Base-by-base conservation (phyloP, 2,888 invertebrate species). In the Apodemia duryi region DNA sequence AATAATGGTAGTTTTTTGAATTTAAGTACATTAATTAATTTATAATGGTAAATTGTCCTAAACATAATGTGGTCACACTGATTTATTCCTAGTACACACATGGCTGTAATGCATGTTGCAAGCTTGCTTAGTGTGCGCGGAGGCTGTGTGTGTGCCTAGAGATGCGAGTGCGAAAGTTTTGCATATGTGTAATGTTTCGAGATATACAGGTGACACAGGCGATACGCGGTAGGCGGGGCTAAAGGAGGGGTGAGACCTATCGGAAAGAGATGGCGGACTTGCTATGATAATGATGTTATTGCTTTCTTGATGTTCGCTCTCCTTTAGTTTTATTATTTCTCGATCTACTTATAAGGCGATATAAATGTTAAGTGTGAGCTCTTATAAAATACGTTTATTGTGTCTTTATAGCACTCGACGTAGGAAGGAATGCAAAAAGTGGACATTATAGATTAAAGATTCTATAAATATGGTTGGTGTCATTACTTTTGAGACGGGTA, bases 281-380 rank as follows among this genome's bases (percentile, higher is more conserved):
- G 82, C 91, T 90, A 91, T 91, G 91, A 91, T 91, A 91, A 91
- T 91, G 91, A 91, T 88, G 91, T 91, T 91, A 91, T 91, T 89
- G 91, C 90, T 90, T 88, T 91, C 90, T 88, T 89, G 91, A 91
- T 88, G 86, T 90, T 85, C 85, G 82, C 69, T 74, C 87, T 85
- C 82, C 86, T 88, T 87, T 89, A 88, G 88, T 91, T 91, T 91
- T 91, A 89, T 91, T 90, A 89, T 91, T 86, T 85, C 87, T 85
- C 86, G 87, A 88, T 90, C 89, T 91, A 88, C 91, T 91, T 91
- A 91, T 90, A 91, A 88, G 88, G 90, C 86, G 87, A 86, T 89
- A 89, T 88, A 84, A 89, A 86, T 82, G 84, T 88, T 89, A 87
- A 89, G 88, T 89, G 87, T 87, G 86, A 88, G 87, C 84, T 83